Conservation (phyloP, 2,888 invertebrate species). For the Helicoverpa assulta region DNA sequence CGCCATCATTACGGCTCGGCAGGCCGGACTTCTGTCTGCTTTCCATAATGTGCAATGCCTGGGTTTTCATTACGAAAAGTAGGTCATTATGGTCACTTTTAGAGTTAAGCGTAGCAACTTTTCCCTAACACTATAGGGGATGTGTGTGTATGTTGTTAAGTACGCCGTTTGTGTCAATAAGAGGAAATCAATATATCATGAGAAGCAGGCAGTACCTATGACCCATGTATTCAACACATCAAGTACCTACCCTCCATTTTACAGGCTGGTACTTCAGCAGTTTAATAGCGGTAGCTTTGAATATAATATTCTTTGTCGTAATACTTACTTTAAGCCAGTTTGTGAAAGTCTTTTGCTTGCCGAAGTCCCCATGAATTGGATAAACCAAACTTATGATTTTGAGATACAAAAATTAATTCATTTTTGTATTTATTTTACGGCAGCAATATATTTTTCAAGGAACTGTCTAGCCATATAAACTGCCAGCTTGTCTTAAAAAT, state of each 20-base stretch:
- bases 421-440: slow-evolving; percentile 18
- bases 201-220: too few species aligned
- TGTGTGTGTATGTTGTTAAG: too few species aligned
- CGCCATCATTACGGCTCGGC: slow-evolving; percentile 83
- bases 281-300: not conserved
- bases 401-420: slow-evolving; percentile 17
- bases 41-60: slow-evolving; percentile 82
- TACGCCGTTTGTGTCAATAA: too few species aligned
- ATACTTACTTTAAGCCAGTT: slow-evolving; percentile 47
- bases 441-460: slow-evolving; percentile 11
- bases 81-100: not conserved
- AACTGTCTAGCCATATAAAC: slow-evolving; percentile 10
- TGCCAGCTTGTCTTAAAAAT: slow-evolving; percentile 9
- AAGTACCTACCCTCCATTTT: too few species aligned
- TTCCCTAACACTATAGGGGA: not conserved
- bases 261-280: too few species aligned
- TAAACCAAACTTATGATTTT: slow-evolving; percentile 32
- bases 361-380: slow-evolving; percentile 41
- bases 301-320: not conserved
- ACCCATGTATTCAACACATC: too few species aligned
- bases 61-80: not conserved
- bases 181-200: too few species aligned
- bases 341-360: slow-evolving; percentile 41
- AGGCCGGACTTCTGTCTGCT: slow-evolving; percentile 80
- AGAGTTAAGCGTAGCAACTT: not conserved